phyloP scores from a whole-genome alignment of 2,888 invertebrate species.

The Cosmia pyralina region DNA sequence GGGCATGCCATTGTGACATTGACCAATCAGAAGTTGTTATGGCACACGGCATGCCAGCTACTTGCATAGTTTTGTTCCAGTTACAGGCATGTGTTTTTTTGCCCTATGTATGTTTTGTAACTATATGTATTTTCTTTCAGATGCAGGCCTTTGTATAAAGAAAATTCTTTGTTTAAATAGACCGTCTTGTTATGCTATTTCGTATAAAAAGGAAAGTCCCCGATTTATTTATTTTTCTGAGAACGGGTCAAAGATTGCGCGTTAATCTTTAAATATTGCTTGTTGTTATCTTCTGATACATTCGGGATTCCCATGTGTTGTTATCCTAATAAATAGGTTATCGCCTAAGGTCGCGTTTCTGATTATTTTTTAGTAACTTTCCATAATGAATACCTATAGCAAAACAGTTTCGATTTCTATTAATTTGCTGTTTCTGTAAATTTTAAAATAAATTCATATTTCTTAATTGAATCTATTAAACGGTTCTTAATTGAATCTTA shows the following conservation, averaged over 20 bases:
- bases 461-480: neutral
- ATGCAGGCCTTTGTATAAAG: neutral
- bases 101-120: neutral
- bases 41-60: too few relatives aligned
- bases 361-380: neutral
- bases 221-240: conserved; percentile 21
- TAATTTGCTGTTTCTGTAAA: conserved; percentile 1
- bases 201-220: neutral
- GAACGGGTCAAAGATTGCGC: neutral
- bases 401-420: neutral
- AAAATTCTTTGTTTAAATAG: neutral
- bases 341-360: neutral
- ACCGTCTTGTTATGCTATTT: neutral
- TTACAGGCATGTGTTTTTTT: too few relatives aligned
- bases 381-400: neutral
- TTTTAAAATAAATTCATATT: conserved; percentile 5
- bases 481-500: neutral
- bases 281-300: neutral
- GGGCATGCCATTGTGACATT: too few relatives aligned
- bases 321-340: neutral
- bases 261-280: conserved; percentile 4
- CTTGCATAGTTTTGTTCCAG: too few relatives aligned
- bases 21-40: too few relatives aligned
- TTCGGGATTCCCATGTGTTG: neutral
- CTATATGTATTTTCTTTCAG: too few relatives aligned